A percentile compares a stretch with the other conserved stretches of the same genome.
These are phyloP conservation scores for Drosophila athabasca DNA, from an alignment of 1,140 invertebrate species.

Conservation along the genomic window DNA sequence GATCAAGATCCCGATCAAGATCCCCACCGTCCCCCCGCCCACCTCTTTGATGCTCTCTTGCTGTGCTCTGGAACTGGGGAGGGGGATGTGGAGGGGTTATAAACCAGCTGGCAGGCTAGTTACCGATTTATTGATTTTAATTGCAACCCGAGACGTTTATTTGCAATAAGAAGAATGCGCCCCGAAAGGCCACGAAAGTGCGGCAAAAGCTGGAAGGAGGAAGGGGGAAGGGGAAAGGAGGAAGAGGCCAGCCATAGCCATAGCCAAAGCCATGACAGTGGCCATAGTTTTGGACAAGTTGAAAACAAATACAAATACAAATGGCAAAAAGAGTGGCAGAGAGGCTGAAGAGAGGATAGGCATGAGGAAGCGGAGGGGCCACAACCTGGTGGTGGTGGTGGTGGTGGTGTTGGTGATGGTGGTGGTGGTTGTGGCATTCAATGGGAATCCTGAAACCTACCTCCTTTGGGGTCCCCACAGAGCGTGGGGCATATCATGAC, in stretches of 20 bases:
- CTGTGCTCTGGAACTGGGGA: constrained; percentile 28
- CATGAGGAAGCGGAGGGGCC: background rate
- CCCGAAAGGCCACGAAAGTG: constrained; percentile 56
- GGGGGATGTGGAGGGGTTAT: constrained; percentile 47
- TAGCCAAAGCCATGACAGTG: constrained; percentile 45
- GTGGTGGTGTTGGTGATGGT: background rate
- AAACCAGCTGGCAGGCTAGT: constrained; percentile 81
- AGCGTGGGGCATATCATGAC: constrained; percentile 84
- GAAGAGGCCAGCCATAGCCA: background rate
- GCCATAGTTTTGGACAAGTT: constrained; percentile 75
- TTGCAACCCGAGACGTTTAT: constrained; percentile 79
- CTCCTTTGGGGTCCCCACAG: constrained; percentile 53
- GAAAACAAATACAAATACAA: constrained; percentile 65
- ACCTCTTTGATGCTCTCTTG: constrained; percentile 26
- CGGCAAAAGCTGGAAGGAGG: constrained; percentile 1
- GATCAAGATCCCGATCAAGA: constrained; percentile 16
- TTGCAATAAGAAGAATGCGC: constrained; percentile 68
- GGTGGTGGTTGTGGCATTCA: background rate
- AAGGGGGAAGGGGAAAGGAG: background rate
- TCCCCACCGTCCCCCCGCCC: background rate
- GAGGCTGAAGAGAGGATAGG: background rate
- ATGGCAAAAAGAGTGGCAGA: background rate
- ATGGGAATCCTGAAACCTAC: background rate
- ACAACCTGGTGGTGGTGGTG: background rate
- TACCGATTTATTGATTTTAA: constrained; percentile 81